Percentiles rank a stretch among this genome's conserved stretches.
Evolutionary conservation across 2,797 vertebrate species (phyloP).

Genomic region (Furcifer pardalis): DNA sequence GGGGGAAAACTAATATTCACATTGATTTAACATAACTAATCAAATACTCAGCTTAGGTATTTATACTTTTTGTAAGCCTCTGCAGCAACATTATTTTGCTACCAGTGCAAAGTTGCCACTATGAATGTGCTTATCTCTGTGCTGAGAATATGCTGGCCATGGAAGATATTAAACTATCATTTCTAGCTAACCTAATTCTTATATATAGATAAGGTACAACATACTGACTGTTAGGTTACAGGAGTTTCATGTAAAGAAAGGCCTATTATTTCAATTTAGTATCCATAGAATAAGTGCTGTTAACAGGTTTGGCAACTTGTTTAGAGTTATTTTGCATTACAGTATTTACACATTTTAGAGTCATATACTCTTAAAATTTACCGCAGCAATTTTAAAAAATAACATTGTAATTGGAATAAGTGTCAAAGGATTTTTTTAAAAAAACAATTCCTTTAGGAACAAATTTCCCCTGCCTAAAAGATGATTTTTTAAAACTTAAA

Average conservation of each 20-base stretch:
- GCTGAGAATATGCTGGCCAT: too few species aligned
- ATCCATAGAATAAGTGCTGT: background rate
- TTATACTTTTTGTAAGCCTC: background rate
- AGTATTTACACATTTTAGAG: constrained; percentile 65
- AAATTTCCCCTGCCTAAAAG: constrained; percentile 31
- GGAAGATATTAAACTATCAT: background rate
- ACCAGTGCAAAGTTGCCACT: background rate
- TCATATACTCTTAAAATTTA: constrained; percentile 53
- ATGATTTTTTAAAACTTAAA: constrained; percentile 26
- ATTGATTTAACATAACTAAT: background rate
- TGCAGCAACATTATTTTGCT: background rate
- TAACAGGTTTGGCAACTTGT: constrained; percentile 49
- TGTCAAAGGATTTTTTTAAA: constrained; percentile 25
- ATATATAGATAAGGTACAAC: background rate
- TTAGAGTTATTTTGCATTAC: constrained; percentile 69
- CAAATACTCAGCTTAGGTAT: background rate
- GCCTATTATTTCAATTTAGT: background rate
- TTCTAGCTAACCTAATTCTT: background rate
- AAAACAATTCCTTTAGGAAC: background rate
- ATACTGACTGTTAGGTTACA: background rate
- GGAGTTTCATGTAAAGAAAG: background rate
- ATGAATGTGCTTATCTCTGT: background rate
- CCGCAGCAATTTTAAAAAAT: constrained; percentile 45
- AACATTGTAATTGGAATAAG: constrained; percentile 63
- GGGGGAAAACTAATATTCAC: background rate